Evolutionary conservation across 2,888 invertebrate genomes (phyloP), one percentile per base, ranked within the genome.

Genomic region (Campoletis raptor): DNA sequence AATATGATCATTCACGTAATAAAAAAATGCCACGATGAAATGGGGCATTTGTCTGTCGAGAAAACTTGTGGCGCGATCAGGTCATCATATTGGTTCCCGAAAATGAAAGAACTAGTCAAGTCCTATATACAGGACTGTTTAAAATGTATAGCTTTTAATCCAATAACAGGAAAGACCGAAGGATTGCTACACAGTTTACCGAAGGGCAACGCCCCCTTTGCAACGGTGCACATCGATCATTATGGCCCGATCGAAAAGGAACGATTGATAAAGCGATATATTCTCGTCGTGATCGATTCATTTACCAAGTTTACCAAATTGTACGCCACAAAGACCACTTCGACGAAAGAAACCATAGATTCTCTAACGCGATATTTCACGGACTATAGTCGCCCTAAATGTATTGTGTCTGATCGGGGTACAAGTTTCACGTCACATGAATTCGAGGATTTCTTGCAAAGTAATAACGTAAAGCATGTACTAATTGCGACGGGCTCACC

Each of bases 401-500:
- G 78, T 21, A 83, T 92, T 2, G 85, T 91, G 12, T 78, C 80
- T 9, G 76, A 90, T 80, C 36, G 88, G 21, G 89, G 90, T 2
- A 83, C 70, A 21, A 76, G 86, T 42, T 90, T 91, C 42, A 90
- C 89, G 0, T 88, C 88, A 2, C 37, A 24, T 0, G 88, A 89
- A 12, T 90, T 91, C 69, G 48, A 70, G 9, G 77, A 88, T 12
- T 91, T 89, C 79, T 15, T 89, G 10, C 18, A 72, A 0, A 69
- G 83, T 7, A 64, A 86, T 10, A 57, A 82, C n/a, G 67, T 90
- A 8, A 64, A 81, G 3, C 89, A 89, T 66, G 37, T 87, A 9
- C 15, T 81, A 42, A 82, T 89, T 15, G 89, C 91, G 3, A 90
- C 90, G 9, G 89, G 81, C 4, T 88, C 89, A 0, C 91, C 88